Conservation (phyloP, 1,140 invertebrate species). For the Drosophila simulans region DNA sequence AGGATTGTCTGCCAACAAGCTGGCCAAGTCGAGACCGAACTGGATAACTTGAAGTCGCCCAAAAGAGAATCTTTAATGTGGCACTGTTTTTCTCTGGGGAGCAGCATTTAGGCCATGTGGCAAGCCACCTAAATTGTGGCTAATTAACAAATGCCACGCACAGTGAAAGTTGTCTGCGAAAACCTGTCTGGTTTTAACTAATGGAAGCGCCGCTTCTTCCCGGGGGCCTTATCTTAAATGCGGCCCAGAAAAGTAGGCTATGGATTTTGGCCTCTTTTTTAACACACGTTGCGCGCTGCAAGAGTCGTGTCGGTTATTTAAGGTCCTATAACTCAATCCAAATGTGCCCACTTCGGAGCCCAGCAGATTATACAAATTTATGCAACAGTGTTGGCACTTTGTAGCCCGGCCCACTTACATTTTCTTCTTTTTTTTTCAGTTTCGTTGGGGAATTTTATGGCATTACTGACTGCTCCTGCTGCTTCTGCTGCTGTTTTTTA, state of each 20-base stretch:
- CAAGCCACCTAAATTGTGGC: constrained; percentile 41
- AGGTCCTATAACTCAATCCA: constrained; percentile 74
- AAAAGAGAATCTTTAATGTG: constrained; percentile 32
- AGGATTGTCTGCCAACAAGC: constrained; percentile 10
- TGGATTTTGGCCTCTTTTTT: constrained; percentile 21
- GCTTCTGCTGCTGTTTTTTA: constrained; percentile 63
- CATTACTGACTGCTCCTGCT: constrained; percentile 32
- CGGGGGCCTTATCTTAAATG: constrained; percentile 30
- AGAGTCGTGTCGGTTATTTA: constrained; percentile 52
- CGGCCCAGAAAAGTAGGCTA: constrained; percentile 58
- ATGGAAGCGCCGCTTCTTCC: constrained; percentile 18
- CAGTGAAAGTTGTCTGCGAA: constrained; percentile 36
- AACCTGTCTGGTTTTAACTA: constrained; percentile 37
- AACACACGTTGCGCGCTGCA: constrained; percentile 21
- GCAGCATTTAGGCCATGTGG: constrained; percentile 39
- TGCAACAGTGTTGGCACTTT: constrained; percentile 74
- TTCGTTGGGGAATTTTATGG: constrained; percentile 58
- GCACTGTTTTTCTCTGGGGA: constrained; percentile 5
- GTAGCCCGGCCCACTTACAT: constrained; percentile 14
- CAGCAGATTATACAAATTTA: constrained; percentile 78
- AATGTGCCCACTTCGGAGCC: constrained; percentile 24
- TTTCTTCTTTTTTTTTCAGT: constrained; percentile 3
- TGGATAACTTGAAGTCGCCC: background rate
- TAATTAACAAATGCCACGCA: constrained; percentile 73
- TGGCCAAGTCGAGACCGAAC: background rate